A percentile compares a stretch with the other conserved stretches of the same genome.
Conservation (phyloP, 1,140 invertebrate species). For the Rhagoletis pomonella region DNA sequence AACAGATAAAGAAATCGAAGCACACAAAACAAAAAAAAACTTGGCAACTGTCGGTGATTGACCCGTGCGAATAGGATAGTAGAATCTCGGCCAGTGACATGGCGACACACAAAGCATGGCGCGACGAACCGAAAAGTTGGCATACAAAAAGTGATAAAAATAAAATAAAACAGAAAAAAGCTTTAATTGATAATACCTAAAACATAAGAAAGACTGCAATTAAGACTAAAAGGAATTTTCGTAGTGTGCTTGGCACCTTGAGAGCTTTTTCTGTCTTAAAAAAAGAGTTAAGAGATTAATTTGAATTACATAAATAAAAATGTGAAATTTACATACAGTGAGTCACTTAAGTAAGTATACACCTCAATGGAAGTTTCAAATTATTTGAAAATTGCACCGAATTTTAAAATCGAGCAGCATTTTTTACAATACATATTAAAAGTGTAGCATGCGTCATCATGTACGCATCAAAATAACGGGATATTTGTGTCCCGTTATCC, state of each 20-base stretch:
- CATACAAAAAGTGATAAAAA: not conserved
- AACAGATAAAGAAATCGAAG: slow-evolving; percentile 7
- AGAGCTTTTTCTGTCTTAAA: not conserved
- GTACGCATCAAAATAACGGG: no score
- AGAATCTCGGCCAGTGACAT: slow-evolving; percentile 19
- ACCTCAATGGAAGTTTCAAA: no score
- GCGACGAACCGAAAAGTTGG: slow-evolving; percentile 4
- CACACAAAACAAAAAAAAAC: not conserved
- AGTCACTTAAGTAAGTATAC: no score
- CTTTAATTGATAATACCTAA: not conserved
- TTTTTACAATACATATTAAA: no score
- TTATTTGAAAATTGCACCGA: no score
- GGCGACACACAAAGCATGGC: not conserved
- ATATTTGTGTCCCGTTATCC: no score
- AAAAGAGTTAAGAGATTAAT: not conserved
- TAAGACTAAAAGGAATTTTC: not conserved
- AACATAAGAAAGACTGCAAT: no score
- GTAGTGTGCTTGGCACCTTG: not conserved
- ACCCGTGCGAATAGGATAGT: slow-evolving; percentile 1
- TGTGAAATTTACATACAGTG: no score
- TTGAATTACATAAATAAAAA: no score
- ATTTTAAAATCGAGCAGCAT: no score
- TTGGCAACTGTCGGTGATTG: slow-evolving; percentile 1
- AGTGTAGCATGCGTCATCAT: no score
- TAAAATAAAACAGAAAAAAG: not conserved